Evolutionary conservation across 2,797 vertebrate genomes (phyloP), one percentile per base, ranked within the genome.

Genomic region (Garrulus glandarius): DNA sequence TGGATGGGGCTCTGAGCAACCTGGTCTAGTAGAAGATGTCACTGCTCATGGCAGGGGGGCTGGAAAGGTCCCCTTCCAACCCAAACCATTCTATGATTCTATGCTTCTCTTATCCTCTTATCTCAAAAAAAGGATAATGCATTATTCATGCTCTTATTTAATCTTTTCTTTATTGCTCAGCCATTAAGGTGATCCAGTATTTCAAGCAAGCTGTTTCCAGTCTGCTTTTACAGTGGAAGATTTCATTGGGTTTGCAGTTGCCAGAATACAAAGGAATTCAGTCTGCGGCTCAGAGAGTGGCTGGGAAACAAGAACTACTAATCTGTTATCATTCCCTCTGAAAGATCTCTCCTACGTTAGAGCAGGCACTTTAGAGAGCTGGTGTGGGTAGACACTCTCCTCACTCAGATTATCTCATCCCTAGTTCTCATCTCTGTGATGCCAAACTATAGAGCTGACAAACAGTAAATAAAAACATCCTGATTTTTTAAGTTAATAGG

Each of bases 371-470:
- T 87, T 20, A 41, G 15, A 17, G 18, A 43, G 13, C 17, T 89
- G 26, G 3, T 79, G 24, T 67, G n/a, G 15, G 79, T 46, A 68
- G 37, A 39, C 27, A 26, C 3, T 91, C 50, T 83, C 37, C 60
- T 64, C 4, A 7, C 80, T 70, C 21, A 76, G 36, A 60, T 81
- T 56, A 44, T 41, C 27, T 93, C 84, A 47, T 15, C 18, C 36
- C 65, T 85, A 22, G 24, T 64, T 41, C 55, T 88, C 15, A 4
- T 71, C 44, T 57, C 49, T 53, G 49, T 1, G 9, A 69, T 79
- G 77, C 61, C 24, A 43, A 92, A 72, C 22, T 60, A n/a, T 27
- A 60, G 57, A 81, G 65, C 72, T 89, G 76, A 93, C 89, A 89
- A 92, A 53, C 30, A 50, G 56, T 77, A 84, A 63, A 41, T 46